Conservation (phyloP, 2,113 vertebrate species). For the Crotalus helleri region DNA sequence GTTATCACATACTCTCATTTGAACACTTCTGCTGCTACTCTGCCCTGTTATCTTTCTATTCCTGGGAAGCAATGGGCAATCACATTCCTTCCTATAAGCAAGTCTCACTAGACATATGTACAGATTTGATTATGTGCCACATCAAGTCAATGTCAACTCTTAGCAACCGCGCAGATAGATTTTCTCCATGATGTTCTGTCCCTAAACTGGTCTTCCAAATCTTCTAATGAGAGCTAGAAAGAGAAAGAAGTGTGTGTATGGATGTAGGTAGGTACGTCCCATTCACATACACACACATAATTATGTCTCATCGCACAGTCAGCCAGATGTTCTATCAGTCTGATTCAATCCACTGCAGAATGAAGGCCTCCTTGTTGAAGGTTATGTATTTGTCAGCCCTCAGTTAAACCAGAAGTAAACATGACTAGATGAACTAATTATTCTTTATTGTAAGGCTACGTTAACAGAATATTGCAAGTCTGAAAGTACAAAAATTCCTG, state of each 20-base stretch:
- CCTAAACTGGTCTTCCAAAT: neutral
- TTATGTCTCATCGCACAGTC: neutral
- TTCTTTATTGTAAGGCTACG: too few relatives aligned
- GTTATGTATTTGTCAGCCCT: neutral
- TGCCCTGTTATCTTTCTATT: neutral
- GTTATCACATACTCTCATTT: neutral
- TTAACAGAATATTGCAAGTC: too few relatives aligned
- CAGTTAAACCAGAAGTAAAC: too few relatives aligned
- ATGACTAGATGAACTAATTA: too few relatives aligned
- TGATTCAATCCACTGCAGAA: neutral
- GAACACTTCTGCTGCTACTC: neutral
- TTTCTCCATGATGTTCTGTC: neutral
- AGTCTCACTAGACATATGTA: neutral
- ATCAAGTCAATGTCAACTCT: neutral
- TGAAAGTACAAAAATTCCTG: too few relatives aligned
- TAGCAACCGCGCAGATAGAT: neutral
- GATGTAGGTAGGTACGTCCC: accelerated
- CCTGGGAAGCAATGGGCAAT: neutral
- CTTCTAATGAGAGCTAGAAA: neutral
- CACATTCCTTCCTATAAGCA: neutral
- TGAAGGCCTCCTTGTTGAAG: neutral
- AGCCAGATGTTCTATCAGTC: neutral
- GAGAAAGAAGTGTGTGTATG: neutral
- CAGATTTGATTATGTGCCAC: neutral
- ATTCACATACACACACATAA: neutral